Evolutionary conservation across 2,113 vertebrate genomes (phyloP).

Genomic region (Sander lucioperca): DNA sequence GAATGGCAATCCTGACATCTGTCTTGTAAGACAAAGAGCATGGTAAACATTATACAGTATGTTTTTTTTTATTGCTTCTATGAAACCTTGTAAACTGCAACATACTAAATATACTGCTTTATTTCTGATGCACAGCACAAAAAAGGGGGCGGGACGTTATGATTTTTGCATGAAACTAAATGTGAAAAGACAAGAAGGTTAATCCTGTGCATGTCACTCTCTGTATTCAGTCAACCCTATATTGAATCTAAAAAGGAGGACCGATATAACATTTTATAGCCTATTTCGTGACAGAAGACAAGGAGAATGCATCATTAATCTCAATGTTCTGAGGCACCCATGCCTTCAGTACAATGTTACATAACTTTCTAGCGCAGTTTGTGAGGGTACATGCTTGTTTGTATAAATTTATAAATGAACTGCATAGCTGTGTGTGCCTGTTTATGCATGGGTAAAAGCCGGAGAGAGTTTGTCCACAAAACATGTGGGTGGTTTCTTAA

Average conservation of each 20-base stretch:
- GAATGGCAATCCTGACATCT: background rate
- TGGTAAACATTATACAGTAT: background rate
- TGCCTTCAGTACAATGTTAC: constrained; percentile 41
- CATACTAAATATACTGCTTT: background rate
- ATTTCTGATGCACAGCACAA: background rate
- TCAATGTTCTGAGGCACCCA: constrained; percentile 37
- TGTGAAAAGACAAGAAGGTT: background rate
- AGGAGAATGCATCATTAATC: constrained; percentile 52
- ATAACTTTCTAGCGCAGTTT: constrained; percentile 38
- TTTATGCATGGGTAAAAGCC: background rate
- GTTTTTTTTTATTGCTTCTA: background rate
- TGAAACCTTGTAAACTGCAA: background rate
- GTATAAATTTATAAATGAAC: constrained; percentile 25
- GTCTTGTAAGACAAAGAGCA: background rate
- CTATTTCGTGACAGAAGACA: constrained; percentile 63
- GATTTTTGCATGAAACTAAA: background rate
- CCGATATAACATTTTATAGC: constrained; percentile 32
- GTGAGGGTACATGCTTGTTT: constrained; percentile 10
- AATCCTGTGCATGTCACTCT: constrained; percentile 17
- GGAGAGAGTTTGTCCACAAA: background rate
- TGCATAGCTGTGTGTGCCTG: background rate
- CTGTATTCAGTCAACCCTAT: background rate
- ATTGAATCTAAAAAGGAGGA: constrained; percentile 21
- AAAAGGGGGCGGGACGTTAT: background rate
- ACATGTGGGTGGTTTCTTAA: constrained; percentile 3